Percentiles rank a stretch among this genome's conserved stretches.
Conservation (phyloP, 2,888 invertebrate genomes). For the Leptarthrus brevirostris region DNA sequence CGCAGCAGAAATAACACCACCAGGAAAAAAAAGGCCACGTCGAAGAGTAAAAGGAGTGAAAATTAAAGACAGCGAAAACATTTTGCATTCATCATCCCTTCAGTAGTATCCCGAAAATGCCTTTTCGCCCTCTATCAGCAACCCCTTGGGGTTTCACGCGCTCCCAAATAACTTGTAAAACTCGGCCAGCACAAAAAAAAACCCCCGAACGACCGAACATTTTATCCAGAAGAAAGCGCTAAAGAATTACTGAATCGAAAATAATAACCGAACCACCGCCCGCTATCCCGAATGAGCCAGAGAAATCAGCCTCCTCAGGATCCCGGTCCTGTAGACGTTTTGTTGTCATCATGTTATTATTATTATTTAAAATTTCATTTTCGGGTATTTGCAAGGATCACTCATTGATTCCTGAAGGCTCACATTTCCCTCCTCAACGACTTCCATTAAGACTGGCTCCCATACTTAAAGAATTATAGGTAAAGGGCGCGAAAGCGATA, state of each 20-base stretch:
- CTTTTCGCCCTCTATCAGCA: not conserved
- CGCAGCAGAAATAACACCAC: constrained; percentile 11
- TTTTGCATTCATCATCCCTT: constrained; percentile 25
- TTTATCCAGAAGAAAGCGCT: constrained; percentile 18
- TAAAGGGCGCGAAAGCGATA: constrained; percentile 32
- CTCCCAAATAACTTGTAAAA: not conserved
- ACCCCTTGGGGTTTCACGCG: constrained; percentile 31
- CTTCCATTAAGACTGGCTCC: not conserved
- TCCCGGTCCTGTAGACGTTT: constrained; percentile 7
- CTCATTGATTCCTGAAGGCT: constrained; percentile 34
- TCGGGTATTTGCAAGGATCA: constrained; percentile 36
- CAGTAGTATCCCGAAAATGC: not conserved
- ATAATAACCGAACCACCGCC: constrained; percentile 22
- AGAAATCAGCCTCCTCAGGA: not conserved
- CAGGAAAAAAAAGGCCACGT: constrained; percentile 7
- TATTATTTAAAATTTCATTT: constrained; percentile 45
- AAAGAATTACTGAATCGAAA: constrained; percentile 30
- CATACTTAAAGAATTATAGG: constrained; percentile 1
- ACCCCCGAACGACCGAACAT: not conserved
- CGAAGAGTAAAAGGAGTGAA: constrained; percentile 4
- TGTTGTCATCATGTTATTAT: constrained; percentile 43
- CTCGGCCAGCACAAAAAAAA: not conserved
- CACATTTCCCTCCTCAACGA: not conserved
- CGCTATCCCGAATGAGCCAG: not conserved
- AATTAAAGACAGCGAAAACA: constrained; percentile 25